Percentiles rank a stretch among this genome's conserved stretches.
Evolutionary conservation across 1,140 invertebrate species (phyloP).

Genomic region (Drosophila burlai): DNA sequence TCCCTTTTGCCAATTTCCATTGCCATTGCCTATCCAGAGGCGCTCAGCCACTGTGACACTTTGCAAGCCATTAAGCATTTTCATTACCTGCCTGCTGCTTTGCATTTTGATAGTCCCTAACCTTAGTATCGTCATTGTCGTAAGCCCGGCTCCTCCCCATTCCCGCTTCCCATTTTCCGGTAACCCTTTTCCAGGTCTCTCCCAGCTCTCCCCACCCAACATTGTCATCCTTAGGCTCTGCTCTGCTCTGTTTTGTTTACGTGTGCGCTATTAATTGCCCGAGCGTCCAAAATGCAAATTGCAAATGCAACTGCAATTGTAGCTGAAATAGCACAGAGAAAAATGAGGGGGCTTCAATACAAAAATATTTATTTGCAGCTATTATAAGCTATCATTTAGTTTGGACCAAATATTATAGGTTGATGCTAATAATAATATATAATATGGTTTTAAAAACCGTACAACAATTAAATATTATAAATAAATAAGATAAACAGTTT

Average conservation of each 20-base stretch:
- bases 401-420: background rate
- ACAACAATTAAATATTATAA: background rate
- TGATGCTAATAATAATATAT: too few relatives aligned
- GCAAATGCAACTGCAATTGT: slow-evolving; percentile 78
- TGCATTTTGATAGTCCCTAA: slow-evolving; percentile 77
- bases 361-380: rapidly evolving
- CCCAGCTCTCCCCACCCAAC: background rate
- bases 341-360: too few relatives aligned
- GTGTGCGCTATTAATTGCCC: slow-evolving; percentile 81
- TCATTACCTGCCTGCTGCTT: slow-evolving; percentile 80
- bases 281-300: slow-evolving; percentile 78
- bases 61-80: slow-evolving; percentile 83
- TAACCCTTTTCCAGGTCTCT: background rate
- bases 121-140: slow-evolving; percentile 69
- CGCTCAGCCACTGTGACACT: slow-evolving; percentile 80
- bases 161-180: background rate
- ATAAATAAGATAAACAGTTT: background rate
- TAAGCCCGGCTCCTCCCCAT: slow-evolving; percentile 11
- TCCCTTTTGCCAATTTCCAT: slow-evolving; percentile 55
- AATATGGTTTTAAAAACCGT: too few relatives aligned
- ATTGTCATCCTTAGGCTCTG: slow-evolving; percentile 7
- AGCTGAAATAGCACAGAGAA: slow-evolving; percentile 29
- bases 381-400: background rate
- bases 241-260: slow-evolving; percentile 72
- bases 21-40: slow-evolving; percentile 59